Conservation (phyloP, 2,113 vertebrate species). For the Mobula hypostoma region DNA sequence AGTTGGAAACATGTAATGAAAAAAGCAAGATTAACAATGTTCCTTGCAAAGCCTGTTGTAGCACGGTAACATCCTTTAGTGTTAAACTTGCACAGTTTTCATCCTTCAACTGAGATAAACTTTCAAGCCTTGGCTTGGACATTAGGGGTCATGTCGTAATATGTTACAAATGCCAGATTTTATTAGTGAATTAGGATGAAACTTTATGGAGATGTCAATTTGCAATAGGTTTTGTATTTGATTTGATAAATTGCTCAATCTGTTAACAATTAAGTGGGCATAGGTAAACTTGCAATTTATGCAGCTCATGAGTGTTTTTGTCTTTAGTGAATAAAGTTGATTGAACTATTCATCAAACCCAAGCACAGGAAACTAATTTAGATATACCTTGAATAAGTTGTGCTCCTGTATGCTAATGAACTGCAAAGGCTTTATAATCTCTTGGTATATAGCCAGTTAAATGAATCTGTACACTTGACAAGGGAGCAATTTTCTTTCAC, state of each 20-base stretch:
- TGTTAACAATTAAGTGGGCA: conserved; percentile 25
- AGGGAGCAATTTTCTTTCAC: neutral
- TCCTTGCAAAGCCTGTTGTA: neutral
- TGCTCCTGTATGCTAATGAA: neutral
- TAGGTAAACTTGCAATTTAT: conserved; percentile 14
- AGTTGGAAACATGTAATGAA: neutral
- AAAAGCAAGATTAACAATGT: neutral
- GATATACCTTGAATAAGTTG: neutral
- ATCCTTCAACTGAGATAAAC: neutral
- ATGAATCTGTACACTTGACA: conserved; percentile 11
- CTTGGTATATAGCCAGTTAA: neutral
- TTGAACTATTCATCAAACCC: conserved; percentile 22
- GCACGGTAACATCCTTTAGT: neutral
- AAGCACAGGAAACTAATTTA: conserved; percentile 23
- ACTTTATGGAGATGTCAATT: conserved; percentile 9
- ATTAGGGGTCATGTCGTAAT: neutral
- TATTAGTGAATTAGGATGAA: neutral
- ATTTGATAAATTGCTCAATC: conserved; percentile 29
- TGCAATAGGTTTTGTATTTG: conserved; percentile 6
- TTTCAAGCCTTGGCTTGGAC: neutral
- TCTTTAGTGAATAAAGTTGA: conserved; percentile 29
- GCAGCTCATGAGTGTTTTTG: conserved; percentile 27
- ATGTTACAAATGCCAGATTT: neutral
- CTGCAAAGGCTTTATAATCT: conserved; percentile 1
- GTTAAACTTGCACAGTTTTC: neutral